A percentile compares a stretch with the other conserved stretches of the same genome.
Conservation (phyloP, 92 coral and sea anemone species). For the Virgularia gustaviana region DNA sequence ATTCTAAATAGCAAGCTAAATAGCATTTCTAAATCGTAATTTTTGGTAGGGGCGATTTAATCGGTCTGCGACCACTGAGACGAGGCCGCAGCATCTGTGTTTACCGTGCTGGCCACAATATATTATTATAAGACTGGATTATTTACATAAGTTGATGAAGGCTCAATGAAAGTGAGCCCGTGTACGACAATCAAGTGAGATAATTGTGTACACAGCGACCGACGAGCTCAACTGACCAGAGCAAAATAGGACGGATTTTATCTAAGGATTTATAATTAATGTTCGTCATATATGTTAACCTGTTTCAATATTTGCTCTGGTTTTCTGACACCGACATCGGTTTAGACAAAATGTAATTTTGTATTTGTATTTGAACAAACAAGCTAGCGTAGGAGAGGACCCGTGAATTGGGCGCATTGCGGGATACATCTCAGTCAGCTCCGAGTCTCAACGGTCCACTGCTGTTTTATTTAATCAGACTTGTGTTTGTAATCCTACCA, state of each 20-base stretch:
- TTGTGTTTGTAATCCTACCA: not conserved
- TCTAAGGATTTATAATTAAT: slow-evolving; percentile 30
- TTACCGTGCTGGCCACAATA: slow-evolving; percentile 19
- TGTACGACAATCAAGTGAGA: slow-evolving; percentile 5
- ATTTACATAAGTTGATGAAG: slow-evolving; percentile 26
- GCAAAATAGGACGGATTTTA: not conserved
- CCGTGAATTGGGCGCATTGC: too few species aligned
- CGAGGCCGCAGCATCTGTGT: slow-evolving; percentile 34
- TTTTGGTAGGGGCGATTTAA: slow-evolving; percentile 21
- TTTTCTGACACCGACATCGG: slow-evolving; percentile 1
- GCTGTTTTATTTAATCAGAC: not conserved
- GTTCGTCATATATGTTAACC: slow-evolving; percentile 38
- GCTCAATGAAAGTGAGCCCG: slow-evolving; percentile 31
- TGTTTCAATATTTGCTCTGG: slow-evolving; percentile 24
- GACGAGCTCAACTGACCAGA: not conserved
- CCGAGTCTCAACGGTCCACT: too few species aligned
- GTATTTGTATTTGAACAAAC: slow-evolving; percentile 4
- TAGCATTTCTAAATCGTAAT: slow-evolving; percentile 7
- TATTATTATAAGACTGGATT: slow-evolving; percentile 28
- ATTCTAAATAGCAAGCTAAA: not conserved
- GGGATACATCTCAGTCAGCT: too few species aligned
- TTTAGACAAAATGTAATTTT: slow-evolving; percentile 22
- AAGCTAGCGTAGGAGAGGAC: too few species aligned
- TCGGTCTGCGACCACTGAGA: slow-evolving; percentile 1
- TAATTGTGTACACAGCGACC: slow-evolving; percentile 21